These are phyloP conservation scores for Drosophila oshimai DNA, from an alignment of 1,140 invertebrate species.

Conservation along the genomic window DNA sequence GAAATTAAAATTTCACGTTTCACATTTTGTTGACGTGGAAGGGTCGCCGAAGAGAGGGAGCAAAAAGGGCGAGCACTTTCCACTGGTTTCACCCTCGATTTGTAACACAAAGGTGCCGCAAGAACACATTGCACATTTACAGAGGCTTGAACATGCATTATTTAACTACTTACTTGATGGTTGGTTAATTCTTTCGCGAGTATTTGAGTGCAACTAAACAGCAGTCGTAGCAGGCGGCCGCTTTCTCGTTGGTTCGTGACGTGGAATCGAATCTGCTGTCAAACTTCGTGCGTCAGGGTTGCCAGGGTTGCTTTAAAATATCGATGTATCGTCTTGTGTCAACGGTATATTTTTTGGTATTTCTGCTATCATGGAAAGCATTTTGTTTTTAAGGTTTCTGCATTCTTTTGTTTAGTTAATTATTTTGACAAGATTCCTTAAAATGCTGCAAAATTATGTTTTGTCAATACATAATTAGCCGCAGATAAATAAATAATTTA, in stretches of 20 bases:
- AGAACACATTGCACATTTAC: background rate
- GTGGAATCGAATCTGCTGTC: conserved; percentile 46
- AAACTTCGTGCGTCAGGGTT: conserved; percentile 50
- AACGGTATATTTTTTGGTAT: background rate
- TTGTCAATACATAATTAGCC: too few relatives aligned
- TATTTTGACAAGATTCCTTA: too few relatives aligned
- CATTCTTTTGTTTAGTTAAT: too few relatives aligned
- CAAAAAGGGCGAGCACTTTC: conserved; percentile 1
- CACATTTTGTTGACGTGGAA: conserved; percentile 80
- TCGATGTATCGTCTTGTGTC: conserved; percentile 8
- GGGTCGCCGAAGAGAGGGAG: conserved; percentile 8
- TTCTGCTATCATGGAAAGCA: too few relatives aligned
- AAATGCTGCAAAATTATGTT: too few relatives aligned
- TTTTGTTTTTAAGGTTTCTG: too few relatives aligned
- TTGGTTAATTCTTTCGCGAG: conserved; percentile 35
- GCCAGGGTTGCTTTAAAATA: conserved; percentile 10
- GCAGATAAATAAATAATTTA: too few relatives aligned
- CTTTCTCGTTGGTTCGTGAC: conserved; percentile 75
- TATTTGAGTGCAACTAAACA: conserved; percentile 18
- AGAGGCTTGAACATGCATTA: conserved; percentile 1
- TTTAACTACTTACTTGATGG: conserved; percentile 55
- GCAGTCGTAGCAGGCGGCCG: conserved; percentile 27
- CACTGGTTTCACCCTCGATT: background rate
- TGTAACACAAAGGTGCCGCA: background rate
- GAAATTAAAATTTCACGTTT: conserved; percentile 41